A percentile compares a stretch with the other conserved stretches of the same genome.
Evolutionary conservation across 1,140 invertebrate genomes (phyloP).

Genomic region (Bombus confusus): DNA sequence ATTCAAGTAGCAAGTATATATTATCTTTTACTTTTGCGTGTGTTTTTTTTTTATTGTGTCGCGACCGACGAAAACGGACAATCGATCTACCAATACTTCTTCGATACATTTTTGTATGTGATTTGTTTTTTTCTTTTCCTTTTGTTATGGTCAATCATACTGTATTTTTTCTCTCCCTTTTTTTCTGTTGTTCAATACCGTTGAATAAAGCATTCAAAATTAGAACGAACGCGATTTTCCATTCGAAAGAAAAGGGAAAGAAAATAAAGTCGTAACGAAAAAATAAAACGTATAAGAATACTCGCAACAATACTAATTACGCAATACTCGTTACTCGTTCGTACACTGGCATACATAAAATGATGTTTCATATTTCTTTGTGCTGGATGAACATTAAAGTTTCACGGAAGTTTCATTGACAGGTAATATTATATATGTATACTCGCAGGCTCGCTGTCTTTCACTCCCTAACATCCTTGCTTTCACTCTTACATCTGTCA

Average conservation of each 20-base stretch:
- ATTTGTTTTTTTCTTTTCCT: not conserved
- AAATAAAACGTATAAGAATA: slow-evolving; percentile 29
- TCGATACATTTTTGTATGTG: not conserved
- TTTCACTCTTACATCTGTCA: slow-evolving; percentile 50
- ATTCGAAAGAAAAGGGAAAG: not conserved
- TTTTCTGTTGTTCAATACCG: slow-evolving; percentile 14
- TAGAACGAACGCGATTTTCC: not conserved
- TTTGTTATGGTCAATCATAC: not conserved
- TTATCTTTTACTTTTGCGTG: not conserved
- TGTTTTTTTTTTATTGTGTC: not conserved
- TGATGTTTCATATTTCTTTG: slow-evolving; percentile 51
- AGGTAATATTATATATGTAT: slow-evolving; percentile 57
- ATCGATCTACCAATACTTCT: not conserved
- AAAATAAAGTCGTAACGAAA: not conserved
- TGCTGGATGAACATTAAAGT: slow-evolving; percentile 73
- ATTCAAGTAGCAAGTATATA: slow-evolving; percentile 10
- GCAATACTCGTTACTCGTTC: slow-evolving; percentile 62
- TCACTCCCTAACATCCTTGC: slow-evolving; percentile 51
- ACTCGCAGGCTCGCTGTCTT: slow-evolving; percentile 59
- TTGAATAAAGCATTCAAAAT: slow-evolving; percentile 37
- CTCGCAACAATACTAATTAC: slow-evolving; percentile 63
- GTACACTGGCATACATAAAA: slow-evolving; percentile 58
- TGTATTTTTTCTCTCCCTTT: too few relatives aligned
- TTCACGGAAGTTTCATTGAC: slow-evolving; percentile 70
- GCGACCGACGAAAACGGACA: not conserved